These are phyloP conservation scores for Mercenaria mercenaria DNA, from an alignment of 1,140 invertebrate genomes.

Conservation along the genomic window DNA sequence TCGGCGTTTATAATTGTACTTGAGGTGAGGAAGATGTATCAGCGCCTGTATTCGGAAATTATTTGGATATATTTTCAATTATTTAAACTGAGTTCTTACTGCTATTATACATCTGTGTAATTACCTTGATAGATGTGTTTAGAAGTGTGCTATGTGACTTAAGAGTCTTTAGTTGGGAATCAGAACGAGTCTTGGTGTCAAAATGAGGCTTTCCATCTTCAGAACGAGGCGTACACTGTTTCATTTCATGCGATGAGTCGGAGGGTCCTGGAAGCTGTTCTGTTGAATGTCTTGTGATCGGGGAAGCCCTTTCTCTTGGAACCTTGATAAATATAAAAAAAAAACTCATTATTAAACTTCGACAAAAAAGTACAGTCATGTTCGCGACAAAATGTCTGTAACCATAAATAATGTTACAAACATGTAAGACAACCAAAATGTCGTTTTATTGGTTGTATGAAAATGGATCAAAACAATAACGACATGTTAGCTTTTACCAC, in stretches of 20 bases:
- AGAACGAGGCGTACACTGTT: constrained; percentile 57
- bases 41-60: too few relatives aligned
- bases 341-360: background rate
- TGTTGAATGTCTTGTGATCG: background rate
- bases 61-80: too few relatives aligned
- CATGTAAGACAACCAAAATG: background rate
- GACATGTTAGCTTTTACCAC: too few relatives aligned
- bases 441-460: too few relatives aligned
- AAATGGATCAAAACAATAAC: too few relatives aligned
- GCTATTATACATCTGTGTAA: too few relatives aligned
- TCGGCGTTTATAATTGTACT: too few relatives aligned
- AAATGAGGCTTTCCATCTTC: constrained; percentile 35
- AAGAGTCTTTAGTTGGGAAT: constrained; percentile 21
- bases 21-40: too few relatives aligned
- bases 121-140: constrained; percentile 55
- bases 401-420: background rate
- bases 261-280: constrained; percentile 15
- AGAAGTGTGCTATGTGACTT: constrained; percentile 46
- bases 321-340: background rate
- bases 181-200: constrained; percentile 47
- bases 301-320: background rate
- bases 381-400: too few relatives aligned
- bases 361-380: background rate
- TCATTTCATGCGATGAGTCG: background rate
- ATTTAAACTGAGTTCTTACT: too few relatives aligned